Base-by-base conservation (phyloP, 2,113 vertebrate species). In the Oenanthe oenanthe region DNA sequence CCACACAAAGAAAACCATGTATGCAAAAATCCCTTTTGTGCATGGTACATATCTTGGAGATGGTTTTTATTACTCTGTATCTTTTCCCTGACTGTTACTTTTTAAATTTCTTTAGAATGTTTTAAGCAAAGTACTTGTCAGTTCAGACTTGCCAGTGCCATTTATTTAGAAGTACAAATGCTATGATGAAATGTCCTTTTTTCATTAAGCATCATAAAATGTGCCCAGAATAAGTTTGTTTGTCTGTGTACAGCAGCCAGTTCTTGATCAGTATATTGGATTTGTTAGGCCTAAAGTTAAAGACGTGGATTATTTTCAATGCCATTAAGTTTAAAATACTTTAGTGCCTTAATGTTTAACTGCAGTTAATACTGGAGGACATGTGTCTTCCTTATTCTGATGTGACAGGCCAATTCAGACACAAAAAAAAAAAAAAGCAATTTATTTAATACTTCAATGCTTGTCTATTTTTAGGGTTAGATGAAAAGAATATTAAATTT, bases 351-450 rank as follows among this genome's bases (percentile, higher is more conserved):
- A 45, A 79, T 26, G 4, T 90, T 92, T 93, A 80, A 71, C 60
- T 74, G 40, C 25, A 95, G 47, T 68, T 75, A 66, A 88, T 62
- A 45, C 17, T 75, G 45, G 26, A 54, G 26, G 20, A 36, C 31
- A 42, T 82, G 89, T 92, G 58, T 61, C 42, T 93, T 85, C 36
- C 50, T 68, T 87, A 63, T 83, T 92, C 42, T 91, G 87, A 43
- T 76, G 42, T 72, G 57, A 42, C 22, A 50, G 66, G 22, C 47
- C 71, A 85, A 42, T 53, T 93, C 71, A 72, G 71, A 43, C 34
- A 57, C 38, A 75, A 74, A 70, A 80, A 77, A 36, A 77, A 36
- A 36, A 81, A 84, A 54, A 36, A 10, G 26, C 32, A 51, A 28
- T 67, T 90, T 51, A 57, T 51, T 70, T 79, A 77, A 34, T 67